Conservation (phyloP, 2,113 vertebrate genomes). For the Potamarius usumacintae region DNA sequence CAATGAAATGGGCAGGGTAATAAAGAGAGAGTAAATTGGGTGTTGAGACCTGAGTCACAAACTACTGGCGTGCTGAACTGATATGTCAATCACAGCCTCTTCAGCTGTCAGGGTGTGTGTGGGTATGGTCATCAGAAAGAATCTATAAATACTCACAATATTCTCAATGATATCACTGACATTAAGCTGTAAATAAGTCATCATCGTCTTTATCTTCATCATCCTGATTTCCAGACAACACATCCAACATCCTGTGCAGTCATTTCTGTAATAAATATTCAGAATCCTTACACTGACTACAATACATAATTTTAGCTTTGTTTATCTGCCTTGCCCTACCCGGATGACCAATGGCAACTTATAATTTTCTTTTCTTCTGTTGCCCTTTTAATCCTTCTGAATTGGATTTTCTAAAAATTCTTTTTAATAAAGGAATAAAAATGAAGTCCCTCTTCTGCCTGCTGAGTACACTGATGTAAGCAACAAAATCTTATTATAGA, state of each 20-base stretch:
- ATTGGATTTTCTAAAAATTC: neutral
- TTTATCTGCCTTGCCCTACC: neutral
- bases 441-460: neutral
- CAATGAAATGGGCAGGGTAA: constrained; percentile 15
- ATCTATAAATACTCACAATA: neutral
- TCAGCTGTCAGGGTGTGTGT: neutral
- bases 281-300: neutral
- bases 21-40: constrained; percentile 16
- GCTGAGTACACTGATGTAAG: neutral
- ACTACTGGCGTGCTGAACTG: neutral
- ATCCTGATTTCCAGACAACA: neutral
- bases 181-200: neutral
- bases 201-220: neutral
- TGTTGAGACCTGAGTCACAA: constrained; percentile 6
- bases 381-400: neutral
- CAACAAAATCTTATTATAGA: constrained; percentile 23
- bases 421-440: neutral
- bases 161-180: neutral
- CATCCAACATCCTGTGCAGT: neutral
- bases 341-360: neutral
- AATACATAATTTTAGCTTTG: constrained; percentile 3
- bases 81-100: constrained; percentile 6
- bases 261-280: neutral
- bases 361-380: constrained; percentile 9
- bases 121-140: constrained; percentile 3